phyloP scores from a whole-genome alignment of 2,797 vertebrate genomes.

The Petrocephalus schoutedeni region DNA sequence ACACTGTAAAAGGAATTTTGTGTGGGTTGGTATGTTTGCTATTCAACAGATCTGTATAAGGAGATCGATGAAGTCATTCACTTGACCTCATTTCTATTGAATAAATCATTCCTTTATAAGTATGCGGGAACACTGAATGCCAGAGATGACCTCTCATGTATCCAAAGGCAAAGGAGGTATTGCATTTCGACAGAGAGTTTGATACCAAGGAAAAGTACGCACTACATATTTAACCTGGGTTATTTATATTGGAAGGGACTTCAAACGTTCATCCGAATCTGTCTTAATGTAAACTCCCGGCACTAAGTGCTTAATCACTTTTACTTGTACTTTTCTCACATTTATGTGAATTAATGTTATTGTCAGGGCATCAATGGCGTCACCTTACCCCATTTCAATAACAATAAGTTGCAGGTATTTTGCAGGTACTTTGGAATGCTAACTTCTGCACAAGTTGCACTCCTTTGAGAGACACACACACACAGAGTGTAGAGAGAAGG shows the following conservation, averaged over 20 bases:
- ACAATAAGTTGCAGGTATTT: not conserved
- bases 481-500: not conserved
- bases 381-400: too few relatives aligned
- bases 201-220: not conserved
- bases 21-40: not conserved
- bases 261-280: not conserved
- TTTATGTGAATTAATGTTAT: too few relatives aligned
- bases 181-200: not conserved
- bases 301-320: not conserved
- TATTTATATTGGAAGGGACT: not conserved
- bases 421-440: not conserved
- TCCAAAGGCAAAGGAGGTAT: not conserved
- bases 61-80: not conserved
- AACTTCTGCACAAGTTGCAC: not conserved
- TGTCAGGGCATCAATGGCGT: too few relatives aligned
- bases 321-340: too few relatives aligned
- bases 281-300: not conserved
- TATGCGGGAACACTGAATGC: not conserved
- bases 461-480: not conserved
- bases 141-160: not conserved
- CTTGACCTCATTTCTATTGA: not conserved
- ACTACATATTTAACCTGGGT: not conserved
- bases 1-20: not conserved
- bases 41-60: not conserved
- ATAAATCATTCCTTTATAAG: conserved; percentile 3